Base-by-base conservation (phyloP, 2,797 vertebrate genomes). In the Clarias fuscus region DNA sequence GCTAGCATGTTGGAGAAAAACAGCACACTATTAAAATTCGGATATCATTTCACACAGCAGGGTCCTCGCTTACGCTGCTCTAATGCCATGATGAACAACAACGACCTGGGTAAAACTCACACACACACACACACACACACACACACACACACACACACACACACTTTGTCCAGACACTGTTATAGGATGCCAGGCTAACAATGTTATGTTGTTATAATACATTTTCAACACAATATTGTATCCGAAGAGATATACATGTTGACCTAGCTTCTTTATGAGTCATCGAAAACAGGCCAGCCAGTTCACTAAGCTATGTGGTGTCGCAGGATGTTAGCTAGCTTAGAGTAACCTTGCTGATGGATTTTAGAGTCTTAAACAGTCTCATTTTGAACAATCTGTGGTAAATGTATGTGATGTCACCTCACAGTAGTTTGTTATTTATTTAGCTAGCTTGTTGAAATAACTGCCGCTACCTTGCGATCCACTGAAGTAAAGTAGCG, bases 71-170 rank as follows among this genome's bases (percentile, higher is more conserved):
- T 99, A 80, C 95, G 98, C 0, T 97, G 97, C 13, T 98, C 98
- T 89, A 99, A 99, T 0, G 98, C 98, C 79, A 98, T 99, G 97
- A 99, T 99, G 98, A 99, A 91, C 93, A 99, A 99, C 95, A 99
- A 99, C 0, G 98, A 99, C 91, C 93, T 99, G 86, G 98, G 98
- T 99, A 93, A 95, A 58, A 40, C 18, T 27, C 64, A 27, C 10
- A 67, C 64, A 67, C 24, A 67, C 11, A 24, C n/a, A n/a, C n/a
- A n/a, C n/a, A n/a, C n/a, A 67, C 64, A 67, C 24, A 67, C 64
- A 27, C 10, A 67, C 64, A 67, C 24, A 67, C 64, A 27, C 10
- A 67, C 64, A 67, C 24, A 67, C 70, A 40, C 37, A 24, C 70
- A 24, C 40, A 14, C 24, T 8, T 27, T 7, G 27, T 56, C 27